A percentile compares a stretch with the other conserved stretches of the same genome.
Evolutionary conservation across 2,888 invertebrate genomes (phyloP).

Genomic region (Leptogaster cylindrica): DNA sequence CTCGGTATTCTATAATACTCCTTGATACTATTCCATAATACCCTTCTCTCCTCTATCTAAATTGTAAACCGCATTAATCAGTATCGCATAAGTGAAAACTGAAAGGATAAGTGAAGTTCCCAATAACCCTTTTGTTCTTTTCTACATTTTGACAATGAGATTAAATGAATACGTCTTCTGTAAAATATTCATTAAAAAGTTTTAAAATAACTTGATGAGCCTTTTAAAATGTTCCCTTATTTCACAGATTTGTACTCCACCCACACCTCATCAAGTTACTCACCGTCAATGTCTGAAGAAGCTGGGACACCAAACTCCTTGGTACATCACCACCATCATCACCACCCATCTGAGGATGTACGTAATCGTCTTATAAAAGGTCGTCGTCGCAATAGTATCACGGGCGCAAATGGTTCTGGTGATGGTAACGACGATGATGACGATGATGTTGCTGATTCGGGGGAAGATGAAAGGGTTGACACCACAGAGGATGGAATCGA

Average conservation of each 20-base stretch:
- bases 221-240: conserved; percentile 1
- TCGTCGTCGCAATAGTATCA: conserved; percentile 37
- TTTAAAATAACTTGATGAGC: neutral
- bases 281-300: conserved; percentile 62
- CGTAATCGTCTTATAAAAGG: conserved; percentile 49
- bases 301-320: conserved; percentile 60
- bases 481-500: conserved; percentile 24
- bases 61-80: neutral
- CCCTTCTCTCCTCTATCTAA: neutral
- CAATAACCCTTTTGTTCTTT: neutral
- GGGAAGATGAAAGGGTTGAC: conserved; percentile 33
- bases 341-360: conserved; percentile 43
- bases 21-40: neutral
- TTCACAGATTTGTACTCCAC: conserved; percentile 61
- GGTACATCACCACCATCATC: conserved; percentile 51
- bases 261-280: conserved; percentile 62
- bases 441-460: conserved; percentile 46
- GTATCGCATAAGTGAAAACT: neutral
- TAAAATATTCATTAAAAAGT: too few species aligned
- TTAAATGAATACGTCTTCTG: too few species aligned
- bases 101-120: neutral
- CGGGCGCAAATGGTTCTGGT: conserved; percentile 31
- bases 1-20: neutral
- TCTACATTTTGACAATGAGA: neutral
- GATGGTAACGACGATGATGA: conserved; percentile 41